A percentile compares a stretch with the other conserved stretches of the same genome.
Conservation (phyloP, 2,113 vertebrate genomes). For the Taxidea taxus region DNA sequence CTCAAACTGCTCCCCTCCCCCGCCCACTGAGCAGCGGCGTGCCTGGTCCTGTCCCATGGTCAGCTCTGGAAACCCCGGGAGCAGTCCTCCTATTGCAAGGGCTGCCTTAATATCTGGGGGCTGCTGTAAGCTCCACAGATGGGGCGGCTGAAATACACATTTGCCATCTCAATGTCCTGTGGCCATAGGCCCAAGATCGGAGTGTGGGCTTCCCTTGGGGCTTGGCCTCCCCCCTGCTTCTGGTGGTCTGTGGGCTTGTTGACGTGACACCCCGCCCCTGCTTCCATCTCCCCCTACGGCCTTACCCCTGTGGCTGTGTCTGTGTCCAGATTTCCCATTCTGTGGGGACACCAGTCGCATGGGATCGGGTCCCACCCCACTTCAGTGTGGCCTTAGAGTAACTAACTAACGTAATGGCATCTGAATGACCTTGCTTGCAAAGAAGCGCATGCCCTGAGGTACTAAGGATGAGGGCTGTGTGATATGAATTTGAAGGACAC, state of each 20-base stretch:
- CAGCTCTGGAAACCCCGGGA: not conserved
- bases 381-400: not conserved
- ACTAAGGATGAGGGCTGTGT: not conserved
- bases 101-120: not conserved
- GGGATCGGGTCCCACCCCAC: not conserved
- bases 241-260: no score
- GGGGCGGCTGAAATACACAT: accelerated
- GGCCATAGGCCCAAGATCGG: no score
- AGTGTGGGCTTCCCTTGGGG: not conserved
- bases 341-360: accelerated
- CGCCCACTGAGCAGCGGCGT: not conserved
- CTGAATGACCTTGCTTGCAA: no score
- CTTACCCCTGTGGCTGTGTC: not conserved
- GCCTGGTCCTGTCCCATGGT: accelerated
- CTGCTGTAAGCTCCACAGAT: accelerated
- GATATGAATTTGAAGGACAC: accelerated
- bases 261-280: accelerated
- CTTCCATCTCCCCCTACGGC: accelerated
- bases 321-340: not conserved
- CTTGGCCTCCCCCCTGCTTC: not conserved
- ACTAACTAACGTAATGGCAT: accelerated
- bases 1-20: no score
- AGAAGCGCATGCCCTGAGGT: accelerated
- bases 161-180: not conserved
- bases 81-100: no score